phyloP scores from a whole-genome alignment of 2,797 vertebrate genomes.

The Hyperoplus immaculatus region DNA sequence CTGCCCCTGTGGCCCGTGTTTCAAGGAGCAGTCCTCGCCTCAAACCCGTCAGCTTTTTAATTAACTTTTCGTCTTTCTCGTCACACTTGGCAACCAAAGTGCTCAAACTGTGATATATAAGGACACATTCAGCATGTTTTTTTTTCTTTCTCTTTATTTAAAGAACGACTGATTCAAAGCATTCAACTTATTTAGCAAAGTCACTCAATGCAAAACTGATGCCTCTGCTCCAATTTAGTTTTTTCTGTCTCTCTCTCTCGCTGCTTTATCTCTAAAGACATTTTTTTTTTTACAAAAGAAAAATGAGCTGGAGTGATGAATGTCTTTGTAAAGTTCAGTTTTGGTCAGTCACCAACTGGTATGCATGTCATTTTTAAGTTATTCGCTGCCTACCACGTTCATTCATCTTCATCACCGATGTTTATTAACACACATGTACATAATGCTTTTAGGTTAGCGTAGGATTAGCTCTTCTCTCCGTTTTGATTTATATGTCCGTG shows the following conservation, averaged over 20 bases:
- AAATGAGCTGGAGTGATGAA: constrained; percentile 53
- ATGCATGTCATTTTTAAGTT: constrained; percentile 70
- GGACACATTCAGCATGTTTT: constrained; percentile 57
- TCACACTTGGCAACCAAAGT: constrained; percentile 48
- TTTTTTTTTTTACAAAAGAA: constrained; percentile 3
- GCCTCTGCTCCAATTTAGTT: constrained; percentile 39
- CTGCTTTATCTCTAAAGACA: constrained; percentile 33
- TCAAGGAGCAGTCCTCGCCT: constrained; percentile 71
- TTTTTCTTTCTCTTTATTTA: not conserved
- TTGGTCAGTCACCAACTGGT: constrained; percentile 39
- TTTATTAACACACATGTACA: constrained; percentile 73
- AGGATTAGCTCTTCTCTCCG: constrained; percentile 52
- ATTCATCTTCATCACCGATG: constrained; percentile 54
- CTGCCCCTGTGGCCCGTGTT: constrained; percentile 70
- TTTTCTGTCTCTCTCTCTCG: constrained; percentile 19
- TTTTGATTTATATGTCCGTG: constrained; percentile 56
- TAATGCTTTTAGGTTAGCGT: constrained; percentile 61
- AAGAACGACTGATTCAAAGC: constrained; percentile 43
- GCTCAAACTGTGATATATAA: constrained; percentile 56
- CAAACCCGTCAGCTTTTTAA: constrained; percentile 79
- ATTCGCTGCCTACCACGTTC: constrained; percentile 48
- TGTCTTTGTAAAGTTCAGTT: constrained; percentile 47
- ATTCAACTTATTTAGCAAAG: constrained; percentile 40
- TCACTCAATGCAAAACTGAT: constrained; percentile 32
- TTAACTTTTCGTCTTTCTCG: constrained; percentile 61